These are phyloP conservation scores for Danionella dracula DNA, from an alignment of 2,797 vertebrate genomes.

Conservation along the genomic window DNA sequence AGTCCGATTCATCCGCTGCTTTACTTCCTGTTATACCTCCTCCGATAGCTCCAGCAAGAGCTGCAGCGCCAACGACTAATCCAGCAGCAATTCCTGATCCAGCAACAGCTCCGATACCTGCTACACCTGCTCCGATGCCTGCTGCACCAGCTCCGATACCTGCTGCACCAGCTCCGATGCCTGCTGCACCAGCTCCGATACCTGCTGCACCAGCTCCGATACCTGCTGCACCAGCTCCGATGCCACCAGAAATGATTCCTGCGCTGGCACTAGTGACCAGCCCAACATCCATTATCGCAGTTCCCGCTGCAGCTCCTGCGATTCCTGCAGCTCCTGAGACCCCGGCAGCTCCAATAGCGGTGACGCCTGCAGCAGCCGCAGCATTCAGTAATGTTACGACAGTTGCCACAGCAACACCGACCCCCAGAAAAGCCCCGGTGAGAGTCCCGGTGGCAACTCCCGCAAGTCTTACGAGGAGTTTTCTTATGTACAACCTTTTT, in stretches of 20 bases:
- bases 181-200: not conserved
- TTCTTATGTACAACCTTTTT: not conserved
- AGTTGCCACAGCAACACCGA: not conserved
- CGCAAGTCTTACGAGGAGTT: not conserved
- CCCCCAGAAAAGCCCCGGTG: slow-evolving; percentile 14
- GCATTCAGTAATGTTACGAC: not conserved
- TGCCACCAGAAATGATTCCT: too few relatives aligned
- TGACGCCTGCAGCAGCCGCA: not conserved
- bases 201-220: not conserved
- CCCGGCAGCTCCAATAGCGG: not conserved
- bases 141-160: not conserved
- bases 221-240: not conserved
- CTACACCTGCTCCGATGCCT: fast-evolving
- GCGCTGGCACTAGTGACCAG: not conserved
- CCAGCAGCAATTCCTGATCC: not conserved
- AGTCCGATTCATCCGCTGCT: not conserved
- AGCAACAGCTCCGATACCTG: not conserved
- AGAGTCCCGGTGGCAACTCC: slow-evolving; percentile 14
- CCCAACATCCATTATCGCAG: fast-evolving
- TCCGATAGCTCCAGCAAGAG: slow-evolving; percentile 10
- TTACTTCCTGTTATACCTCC: slow-evolving; percentile 14
- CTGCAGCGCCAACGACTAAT: not conserved
- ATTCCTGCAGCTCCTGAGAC: not conserved
- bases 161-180: not conserved
- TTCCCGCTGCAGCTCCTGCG: not conserved